Conservation (phyloP, 2,113 vertebrate genomes). For the Varanus komodoensis region DNA sequence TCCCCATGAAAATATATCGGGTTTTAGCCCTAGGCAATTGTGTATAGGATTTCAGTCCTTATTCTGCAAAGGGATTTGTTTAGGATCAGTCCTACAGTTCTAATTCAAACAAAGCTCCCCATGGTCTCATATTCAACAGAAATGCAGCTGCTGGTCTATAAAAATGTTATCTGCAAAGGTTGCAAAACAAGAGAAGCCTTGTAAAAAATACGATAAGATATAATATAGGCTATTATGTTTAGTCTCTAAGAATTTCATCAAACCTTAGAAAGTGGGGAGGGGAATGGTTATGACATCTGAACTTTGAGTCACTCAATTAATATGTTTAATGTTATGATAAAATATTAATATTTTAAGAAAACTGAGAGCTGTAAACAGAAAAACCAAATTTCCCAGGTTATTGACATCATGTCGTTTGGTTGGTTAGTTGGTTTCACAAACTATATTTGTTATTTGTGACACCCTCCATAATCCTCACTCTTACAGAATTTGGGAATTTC, state of each 20-base stretch:
- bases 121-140: neutral
- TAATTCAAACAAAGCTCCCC: neutral
- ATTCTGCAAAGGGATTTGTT: slow-evolving; percentile 1
- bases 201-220: slow-evolving; percentile 10
- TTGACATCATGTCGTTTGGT: neutral
- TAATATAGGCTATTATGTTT: slow-evolving; percentile 15
- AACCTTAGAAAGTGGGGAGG: neutral
- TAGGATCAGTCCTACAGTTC: slow-evolving; percentile 12
- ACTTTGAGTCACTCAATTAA: neutral
- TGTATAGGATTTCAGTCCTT: neutral
- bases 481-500: neutral
- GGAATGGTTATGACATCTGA: neutral
- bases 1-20: too few species aligned
- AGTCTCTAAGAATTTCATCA: neutral
- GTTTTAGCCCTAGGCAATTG: neutral
- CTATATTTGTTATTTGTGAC: neutral
- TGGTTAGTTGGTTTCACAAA: too few species aligned
- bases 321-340: too few species aligned
- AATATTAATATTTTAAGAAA: neutral
- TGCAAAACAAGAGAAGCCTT: slow-evolving; percentile 13
- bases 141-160: slow-evolving; percentile 3
- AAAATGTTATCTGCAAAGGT: neutral
- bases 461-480: neutral
- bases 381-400: neutral
- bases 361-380: neutral